Evolutionary conservation across 2,888 invertebrate genomes (phyloP).

Genomic region (Synanthedon andrenaeformis): DNA sequence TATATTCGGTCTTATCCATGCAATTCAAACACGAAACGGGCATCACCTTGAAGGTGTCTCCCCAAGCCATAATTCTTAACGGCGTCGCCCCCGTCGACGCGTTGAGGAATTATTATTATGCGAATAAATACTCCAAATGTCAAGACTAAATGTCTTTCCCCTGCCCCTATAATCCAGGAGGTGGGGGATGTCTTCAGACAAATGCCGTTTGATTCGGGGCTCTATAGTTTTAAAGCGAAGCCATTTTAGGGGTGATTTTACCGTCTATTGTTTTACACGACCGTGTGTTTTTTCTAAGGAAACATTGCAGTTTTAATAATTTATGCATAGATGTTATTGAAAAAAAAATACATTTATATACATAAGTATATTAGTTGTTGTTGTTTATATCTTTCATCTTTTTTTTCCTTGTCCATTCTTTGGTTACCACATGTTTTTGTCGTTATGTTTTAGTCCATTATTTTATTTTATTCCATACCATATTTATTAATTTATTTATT

Average conservation of each 20-base stretch:
- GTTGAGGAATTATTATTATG: slow-evolving; percentile 74
- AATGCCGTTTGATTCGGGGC: slow-evolving; percentile 36
- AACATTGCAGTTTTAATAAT: too few species aligned
- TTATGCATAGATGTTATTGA: too few species aligned
- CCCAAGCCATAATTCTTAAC: slow-evolving; percentile 61
- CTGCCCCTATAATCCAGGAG: slow-evolving; percentile 36
- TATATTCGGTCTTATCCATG: slow-evolving; percentile 21
- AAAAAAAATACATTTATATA: too few species aligned
- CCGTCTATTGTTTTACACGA: slow-evolving; percentile 2
- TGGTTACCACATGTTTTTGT: too few species aligned
- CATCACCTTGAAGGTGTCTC: slow-evolving; percentile 61
- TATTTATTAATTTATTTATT: too few species aligned
- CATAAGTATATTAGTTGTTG: too few species aligned
- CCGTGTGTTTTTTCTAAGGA: background rate
- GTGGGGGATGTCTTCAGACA: slow-evolving; percentile 16
- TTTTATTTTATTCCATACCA: too few species aligned
- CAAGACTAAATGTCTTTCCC: slow-evolving; percentile 72
- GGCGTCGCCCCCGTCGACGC: slow-evolving; percentile 59
- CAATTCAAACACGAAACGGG: slow-evolving; percentile 12
- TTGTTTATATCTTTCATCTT: too few species aligned
- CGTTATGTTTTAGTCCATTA: too few species aligned
- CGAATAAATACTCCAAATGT: slow-evolving; percentile 76
- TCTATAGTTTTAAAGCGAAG: slow-evolving; percentile 40
- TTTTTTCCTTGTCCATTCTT: too few species aligned
- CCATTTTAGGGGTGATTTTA: slow-evolving; percentile 18